Conservation (phyloP, 2,888 invertebrate species). For the Carterocephalus palaemon region DNA sequence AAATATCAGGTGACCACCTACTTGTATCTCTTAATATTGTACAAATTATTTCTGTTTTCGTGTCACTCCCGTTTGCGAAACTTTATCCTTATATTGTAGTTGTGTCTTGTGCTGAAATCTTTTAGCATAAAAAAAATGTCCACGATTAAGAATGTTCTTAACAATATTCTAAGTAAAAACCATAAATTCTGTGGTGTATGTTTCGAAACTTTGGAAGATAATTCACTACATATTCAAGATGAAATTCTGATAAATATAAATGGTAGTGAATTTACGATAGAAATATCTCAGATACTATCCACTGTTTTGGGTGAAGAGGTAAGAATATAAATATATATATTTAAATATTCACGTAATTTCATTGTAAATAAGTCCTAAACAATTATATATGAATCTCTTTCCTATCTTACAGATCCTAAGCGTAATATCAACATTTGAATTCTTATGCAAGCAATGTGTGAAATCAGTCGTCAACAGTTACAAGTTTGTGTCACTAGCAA, state of each 20-base stretch:
- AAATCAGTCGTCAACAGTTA: conserved; percentile 45
- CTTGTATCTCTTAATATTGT: too few relatives aligned
- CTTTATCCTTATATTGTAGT: too few relatives aligned
- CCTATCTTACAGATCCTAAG: conserved; percentile 47
- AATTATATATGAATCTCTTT: too few relatives aligned
- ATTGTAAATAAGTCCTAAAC: too few relatives aligned
- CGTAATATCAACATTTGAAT: conserved; percentile 42
- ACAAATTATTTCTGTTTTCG: too few relatives aligned
- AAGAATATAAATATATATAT: conserved; percentile 27
- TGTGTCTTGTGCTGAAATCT: too few relatives aligned
- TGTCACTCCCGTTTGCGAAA: too few relatives aligned
- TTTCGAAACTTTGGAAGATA: conserved; percentile 37
- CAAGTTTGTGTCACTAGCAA: conserved; percentile 44
- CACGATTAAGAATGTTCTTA: conserved; percentile 37
- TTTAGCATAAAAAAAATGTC: conserved; percentile 37
- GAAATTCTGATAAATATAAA: conserved; percentile 43
- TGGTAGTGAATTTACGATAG: conserved; percentile 34
- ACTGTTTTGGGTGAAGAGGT: conserved; percentile 48
- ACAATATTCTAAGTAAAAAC: conserved; percentile 43
- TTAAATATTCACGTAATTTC: too few relatives aligned
- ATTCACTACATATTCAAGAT: conserved; percentile 41
- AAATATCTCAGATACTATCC: conserved; percentile 46
- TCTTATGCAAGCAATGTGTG: conserved; percentile 48
- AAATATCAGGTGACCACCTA: too few relatives aligned
- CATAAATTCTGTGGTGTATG: conserved; percentile 56